Base-by-base conservation (phyloP, 2,888 invertebrate genomes). In the Diaphora mendica region DNA sequence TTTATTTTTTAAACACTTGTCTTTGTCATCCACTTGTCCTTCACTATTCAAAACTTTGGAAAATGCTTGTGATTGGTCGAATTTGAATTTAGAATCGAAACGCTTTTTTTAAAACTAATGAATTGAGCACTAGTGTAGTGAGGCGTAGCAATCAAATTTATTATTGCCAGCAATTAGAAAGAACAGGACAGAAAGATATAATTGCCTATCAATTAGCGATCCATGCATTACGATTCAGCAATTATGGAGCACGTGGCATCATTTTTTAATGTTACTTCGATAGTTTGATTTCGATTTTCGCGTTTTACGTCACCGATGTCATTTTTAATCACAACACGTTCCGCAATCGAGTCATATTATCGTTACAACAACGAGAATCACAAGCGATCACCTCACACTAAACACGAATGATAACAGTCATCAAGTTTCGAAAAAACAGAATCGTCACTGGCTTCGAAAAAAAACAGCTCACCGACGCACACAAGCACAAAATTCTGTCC, bases 401-500 rank as follows among this genome's bases (percentile, higher is more conserved):
- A 91, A 91, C 92, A 87, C 91, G 86, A 91, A 87, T 92, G 94
- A 94, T 94, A 93, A 94, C 91, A 94, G 94, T 95, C 92, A 94
- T 95, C 93, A 91, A 89, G 88, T 90, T 91, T 89, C 90, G 90
- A 93, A 94, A 95, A 95, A 95, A 94, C 91, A 81, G 90, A 91
- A 91, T 90, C 91, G 94, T 93, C 93, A 93, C 93, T 89, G 89
- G 86, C 82, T 83, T 77, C 83, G 80, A 78, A 79, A 91, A 93
- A 93, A 92, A 88, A 88, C 85, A 86, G 88, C 84, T 80, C 88
- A 82, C 84, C 77, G 74, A 94, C 94, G 91, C 95, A 95, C 95
- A 95, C 95, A 92, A 88, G 91, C 94, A 94, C 95, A 94, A 93
- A 95, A 92, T 90, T 91, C 94, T 92, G 94, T 93, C 95, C 95